These are phyloP conservation scores for Eledone cirrhosa DNA, from an alignment of 2,888 invertebrate genomes.

Conservation along the genomic window DNA sequence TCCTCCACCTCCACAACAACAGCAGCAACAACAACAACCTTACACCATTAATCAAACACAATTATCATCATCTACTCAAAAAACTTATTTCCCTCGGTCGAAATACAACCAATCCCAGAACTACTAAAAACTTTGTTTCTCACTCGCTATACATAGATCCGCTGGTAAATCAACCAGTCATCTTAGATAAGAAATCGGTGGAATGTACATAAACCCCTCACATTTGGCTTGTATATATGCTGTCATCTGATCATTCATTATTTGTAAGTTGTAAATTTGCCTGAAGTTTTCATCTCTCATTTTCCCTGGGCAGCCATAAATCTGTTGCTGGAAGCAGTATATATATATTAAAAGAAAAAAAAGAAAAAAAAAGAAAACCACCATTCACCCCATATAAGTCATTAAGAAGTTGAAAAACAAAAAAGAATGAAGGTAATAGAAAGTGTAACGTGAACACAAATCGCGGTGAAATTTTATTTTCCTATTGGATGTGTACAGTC, in stretches of 20 bases:
- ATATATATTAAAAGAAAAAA: neutral
- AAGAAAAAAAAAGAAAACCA: neutral
- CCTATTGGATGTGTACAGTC: slow-evolving; percentile 29
- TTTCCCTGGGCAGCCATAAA: neutral
- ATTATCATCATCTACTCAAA: slow-evolving; percentile 3
- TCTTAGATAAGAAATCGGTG: too few species aligned
- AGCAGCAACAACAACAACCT: neutral
- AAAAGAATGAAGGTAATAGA: neutral
- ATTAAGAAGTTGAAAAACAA: neutral
- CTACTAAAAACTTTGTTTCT: neutral
- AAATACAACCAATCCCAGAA: slow-evolving; percentile 27
- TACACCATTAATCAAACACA: slow-evolving; percentile 9
- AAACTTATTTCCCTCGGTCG: slow-evolving; percentile 21
- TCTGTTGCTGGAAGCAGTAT: neutral
- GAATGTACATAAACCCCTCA: neutral
- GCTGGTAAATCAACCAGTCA: neutral
- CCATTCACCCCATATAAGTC: neutral
- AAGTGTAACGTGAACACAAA: neutral
- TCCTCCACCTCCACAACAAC: neutral
- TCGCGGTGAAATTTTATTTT: slow-evolving; percentile 28
- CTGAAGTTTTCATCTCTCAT: slow-evolving; percentile 11
- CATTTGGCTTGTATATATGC: slow-evolving; percentile 9
- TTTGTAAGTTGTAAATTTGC: slow-evolving; percentile 30
- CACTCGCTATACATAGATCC: slow-evolving; percentile 4
- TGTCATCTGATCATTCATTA: slow-evolving; percentile 28